Evolutionary conservation across 2,113 vertebrate species (phyloP).

Genomic region (Rhinoderma darwinii): DNA sequence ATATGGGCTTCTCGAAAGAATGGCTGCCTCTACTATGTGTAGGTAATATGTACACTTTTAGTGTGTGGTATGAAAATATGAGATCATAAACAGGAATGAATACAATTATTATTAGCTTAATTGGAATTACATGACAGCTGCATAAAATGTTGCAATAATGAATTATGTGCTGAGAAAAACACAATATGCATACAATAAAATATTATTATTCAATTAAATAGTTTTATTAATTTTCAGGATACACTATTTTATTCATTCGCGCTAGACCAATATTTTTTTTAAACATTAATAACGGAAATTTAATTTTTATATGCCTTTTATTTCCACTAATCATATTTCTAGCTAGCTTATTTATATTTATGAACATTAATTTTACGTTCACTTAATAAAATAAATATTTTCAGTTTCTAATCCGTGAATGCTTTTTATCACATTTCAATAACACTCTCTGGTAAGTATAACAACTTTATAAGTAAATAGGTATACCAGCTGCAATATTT

Average conservation of each 20-base stretch:
- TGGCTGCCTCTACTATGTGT: not conserved
- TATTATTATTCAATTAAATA: constrained; percentile 45
- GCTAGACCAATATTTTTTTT: constrained; percentile 43
- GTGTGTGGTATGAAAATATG: constrained; percentile 22
- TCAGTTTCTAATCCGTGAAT: constrained; percentile 23
- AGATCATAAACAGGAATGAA: constrained; percentile 41
- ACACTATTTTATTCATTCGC: constrained; percentile 44
- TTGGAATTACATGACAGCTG: constrained; percentile 38
- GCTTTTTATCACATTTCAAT: constrained; percentile 16
- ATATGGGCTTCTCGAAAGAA: too few relatives aligned
- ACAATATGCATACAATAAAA: constrained; percentile 45
- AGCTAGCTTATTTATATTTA: constrained; percentile 39
- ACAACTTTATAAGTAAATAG: constrained; percentile 7
- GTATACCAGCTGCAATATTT: constrained; percentile 29
- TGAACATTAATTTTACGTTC: constrained; percentile 32
- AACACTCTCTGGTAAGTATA: constrained; percentile 2
- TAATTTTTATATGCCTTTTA: constrained; percentile 42
- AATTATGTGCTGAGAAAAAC: constrained; percentile 20
- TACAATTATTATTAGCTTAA: constrained; percentile 43
- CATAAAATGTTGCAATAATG: constrained; percentile 26
- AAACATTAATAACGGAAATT: constrained; percentile 35
- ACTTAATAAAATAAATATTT: constrained; percentile 35
- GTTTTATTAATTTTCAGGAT: constrained; percentile 47
- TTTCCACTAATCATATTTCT: constrained; percentile 37
- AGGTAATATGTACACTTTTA: not conserved